phyloP scores from a whole-genome alignment of 1,140 invertebrate species.

The Cecropterus lyciades region DNA sequence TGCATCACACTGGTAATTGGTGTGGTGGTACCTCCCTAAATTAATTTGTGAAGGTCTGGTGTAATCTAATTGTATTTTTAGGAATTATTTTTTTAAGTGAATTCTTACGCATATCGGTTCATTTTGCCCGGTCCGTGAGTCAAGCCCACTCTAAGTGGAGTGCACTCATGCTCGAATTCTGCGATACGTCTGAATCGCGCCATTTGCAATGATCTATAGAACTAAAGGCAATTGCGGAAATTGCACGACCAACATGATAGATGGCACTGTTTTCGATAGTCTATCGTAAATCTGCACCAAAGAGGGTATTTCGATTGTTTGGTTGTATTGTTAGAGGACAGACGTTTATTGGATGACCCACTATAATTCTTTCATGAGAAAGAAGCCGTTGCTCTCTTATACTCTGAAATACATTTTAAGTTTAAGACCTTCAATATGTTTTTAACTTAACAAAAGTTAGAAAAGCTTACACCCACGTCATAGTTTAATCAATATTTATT shows the following conservation, averaged over 20 bases:
- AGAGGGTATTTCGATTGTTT: neutral
- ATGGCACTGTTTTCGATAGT: slow-evolving; percentile 3
- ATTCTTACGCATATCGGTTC: neutral
- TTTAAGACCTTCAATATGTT: too few relatives aligned
- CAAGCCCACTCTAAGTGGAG: neutral
- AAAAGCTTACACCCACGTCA: too few relatives aligned
- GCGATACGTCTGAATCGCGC: slow-evolving; percentile 2
- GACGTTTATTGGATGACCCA: neutral
- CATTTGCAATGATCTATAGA: slow-evolving; percentile 2
- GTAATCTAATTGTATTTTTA: too few relatives aligned
- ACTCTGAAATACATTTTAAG: too few relatives aligned
- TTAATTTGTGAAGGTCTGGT: too few relatives aligned
- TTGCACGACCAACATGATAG: neutral
- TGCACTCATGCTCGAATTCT: slow-evolving; percentile 3
- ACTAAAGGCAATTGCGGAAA: slow-evolving; percentile 6
- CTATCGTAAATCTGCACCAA: neutral
- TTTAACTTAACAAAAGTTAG: too few relatives aligned
- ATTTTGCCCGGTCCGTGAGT: neutral
- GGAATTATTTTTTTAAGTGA: neutral
- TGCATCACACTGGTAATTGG: too few relatives aligned
- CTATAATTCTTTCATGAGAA: too few relatives aligned
- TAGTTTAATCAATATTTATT: too few relatives aligned
- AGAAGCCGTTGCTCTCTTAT: too few relatives aligned
- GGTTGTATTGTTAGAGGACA: neutral
- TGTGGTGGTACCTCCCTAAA: too few relatives aligned